These are phyloP conservation scores for Selene dorsalis DNA, from an alignment of 2,797 vertebrate genomes.

Conservation along the genomic window DNA sequence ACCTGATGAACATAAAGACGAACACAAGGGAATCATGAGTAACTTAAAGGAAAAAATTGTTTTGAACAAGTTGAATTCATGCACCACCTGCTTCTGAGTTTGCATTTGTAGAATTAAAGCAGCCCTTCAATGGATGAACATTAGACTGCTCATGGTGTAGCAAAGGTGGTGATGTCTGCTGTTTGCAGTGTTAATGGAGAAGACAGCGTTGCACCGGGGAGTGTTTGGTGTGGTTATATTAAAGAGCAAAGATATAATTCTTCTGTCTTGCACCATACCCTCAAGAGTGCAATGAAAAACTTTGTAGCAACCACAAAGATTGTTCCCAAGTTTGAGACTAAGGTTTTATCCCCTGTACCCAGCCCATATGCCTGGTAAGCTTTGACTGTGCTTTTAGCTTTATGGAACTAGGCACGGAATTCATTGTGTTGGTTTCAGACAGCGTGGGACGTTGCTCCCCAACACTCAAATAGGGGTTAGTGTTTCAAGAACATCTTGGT, in stretches of 20 bases:
- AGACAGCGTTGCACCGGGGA: background rate
- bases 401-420: too few relatives aligned
- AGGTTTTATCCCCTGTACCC: too few relatives aligned
- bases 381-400: too few relatives aligned
- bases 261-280: background rate
- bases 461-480: too few relatives aligned
- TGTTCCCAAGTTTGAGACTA: too few relatives aligned
- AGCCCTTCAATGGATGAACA: background rate
- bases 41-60: background rate
- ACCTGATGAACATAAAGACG: conserved; percentile 74
- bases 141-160: background rate
- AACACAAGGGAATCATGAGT: background rate
- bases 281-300: background rate
- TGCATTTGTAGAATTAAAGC: background rate
- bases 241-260: background rate
- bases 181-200: background rate
- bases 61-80: background rate
- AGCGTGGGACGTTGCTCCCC: too few relatives aligned
- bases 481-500: too few relatives aligned
- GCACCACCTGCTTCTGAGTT: background rate
- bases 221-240: background rate
- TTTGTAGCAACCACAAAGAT: background rate
- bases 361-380: too few relatives aligned
- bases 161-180: too few relatives aligned
- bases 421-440: too few relatives aligned